phyloP scores from a whole-genome alignment of 2,888 invertebrate species.

The Mechanitis messenoides region DNA sequence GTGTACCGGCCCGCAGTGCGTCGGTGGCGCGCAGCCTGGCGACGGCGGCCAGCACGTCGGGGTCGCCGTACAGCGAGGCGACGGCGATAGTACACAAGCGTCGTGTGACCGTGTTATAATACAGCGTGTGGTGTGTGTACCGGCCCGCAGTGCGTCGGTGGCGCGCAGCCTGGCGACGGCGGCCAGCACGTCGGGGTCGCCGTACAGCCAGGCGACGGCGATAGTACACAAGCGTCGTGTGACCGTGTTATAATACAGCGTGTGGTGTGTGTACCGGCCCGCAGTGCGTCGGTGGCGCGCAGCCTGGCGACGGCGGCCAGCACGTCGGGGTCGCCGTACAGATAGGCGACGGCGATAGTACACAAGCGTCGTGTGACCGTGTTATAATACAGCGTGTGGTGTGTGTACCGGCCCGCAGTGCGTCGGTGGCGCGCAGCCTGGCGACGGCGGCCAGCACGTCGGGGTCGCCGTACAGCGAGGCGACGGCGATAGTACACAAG shows the following conservation, averaged over 20 bases:
- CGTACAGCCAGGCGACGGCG: constrained; percentile 29
- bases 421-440: constrained; percentile 30
- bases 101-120: background rate
- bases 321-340: constrained; percentile 43
- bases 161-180: constrained; percentile 34
- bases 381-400: constrained; percentile 7
- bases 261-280: constrained; percentile 26
- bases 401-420: constrained; percentile 31
- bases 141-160: constrained; percentile 30
- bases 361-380: too few species aligned
- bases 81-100: constrained; percentile 33
- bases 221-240: too few species aligned
- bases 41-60: constrained; percentile 42
- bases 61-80: constrained; percentile 38
- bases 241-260: constrained; percentile 1
- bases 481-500: constrained; percentile 34
- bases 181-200: constrained; percentile 49
- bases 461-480: constrained; percentile 40
- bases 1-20: constrained; percentile 32
- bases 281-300: constrained; percentile 32
- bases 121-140: constrained; percentile 19
- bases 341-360: constrained; percentile 33
- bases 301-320: constrained; percentile 38
- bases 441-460: constrained; percentile 41
- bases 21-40: constrained; percentile 30